These are phyloP conservation scores for Oligia latruncula DNA, from an alignment of 2,888 invertebrate genomes.

Conservation along the genomic window DNA sequence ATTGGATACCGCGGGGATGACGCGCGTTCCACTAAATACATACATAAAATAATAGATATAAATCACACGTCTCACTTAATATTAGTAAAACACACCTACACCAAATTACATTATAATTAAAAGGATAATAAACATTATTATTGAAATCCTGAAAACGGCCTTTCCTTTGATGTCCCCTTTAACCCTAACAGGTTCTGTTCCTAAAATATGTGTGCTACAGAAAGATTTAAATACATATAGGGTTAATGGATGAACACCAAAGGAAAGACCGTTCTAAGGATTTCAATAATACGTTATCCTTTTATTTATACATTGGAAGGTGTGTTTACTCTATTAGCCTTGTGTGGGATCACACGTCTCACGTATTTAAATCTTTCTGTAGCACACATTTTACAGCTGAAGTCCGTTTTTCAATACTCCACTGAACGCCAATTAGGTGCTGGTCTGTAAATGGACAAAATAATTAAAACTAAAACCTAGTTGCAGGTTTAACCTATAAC, in stretches of 20 bases:
- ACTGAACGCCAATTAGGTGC: not conserved
- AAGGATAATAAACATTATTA: not conserved
- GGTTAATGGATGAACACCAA: no score
- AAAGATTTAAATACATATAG: no score
- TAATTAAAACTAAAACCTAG: constrained; percentile 1
- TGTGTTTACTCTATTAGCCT: no score
- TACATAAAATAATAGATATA: not conserved
- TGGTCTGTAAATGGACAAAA: constrained; percentile 1
- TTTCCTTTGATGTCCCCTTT: not conserved
- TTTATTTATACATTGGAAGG: no score
- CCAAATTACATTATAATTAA: not conserved
- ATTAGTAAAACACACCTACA: not conserved
- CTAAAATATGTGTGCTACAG: no score
- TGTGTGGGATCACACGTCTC: no score
- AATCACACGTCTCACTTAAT: not conserved
- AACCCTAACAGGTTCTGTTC: not conserved
- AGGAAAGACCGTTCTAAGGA: no score
- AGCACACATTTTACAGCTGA: not conserved
- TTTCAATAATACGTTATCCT: no score
- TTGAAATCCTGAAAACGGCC: not conserved
- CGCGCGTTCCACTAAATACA: no score
- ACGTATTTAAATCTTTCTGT: not conserved
- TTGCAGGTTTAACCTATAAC: constrained; percentile 53
- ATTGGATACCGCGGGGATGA: not conserved
- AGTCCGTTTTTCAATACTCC: not conserved